Percentiles rank a stretch among this genome's conserved stretches.
Conservation (phyloP, 2,888 invertebrate species). For the Conistra vaccinii region DNA sequence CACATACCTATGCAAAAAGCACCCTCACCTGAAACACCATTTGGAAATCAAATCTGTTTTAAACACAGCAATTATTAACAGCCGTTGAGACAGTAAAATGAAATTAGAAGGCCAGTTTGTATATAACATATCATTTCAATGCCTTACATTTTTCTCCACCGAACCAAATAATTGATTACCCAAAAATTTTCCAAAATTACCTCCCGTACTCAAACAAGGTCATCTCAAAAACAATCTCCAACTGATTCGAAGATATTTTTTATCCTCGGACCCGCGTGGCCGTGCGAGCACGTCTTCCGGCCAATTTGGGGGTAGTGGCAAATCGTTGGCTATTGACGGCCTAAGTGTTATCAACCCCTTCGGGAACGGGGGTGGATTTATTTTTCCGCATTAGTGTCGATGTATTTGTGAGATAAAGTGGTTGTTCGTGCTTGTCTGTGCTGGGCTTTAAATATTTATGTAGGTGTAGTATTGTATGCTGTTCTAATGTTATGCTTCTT, state of each 20-base stretch:
- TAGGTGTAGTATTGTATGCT: not conserved
- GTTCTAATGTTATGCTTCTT: too few relatives aligned
- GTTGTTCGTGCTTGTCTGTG: conserved; percentile 38
- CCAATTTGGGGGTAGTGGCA: conserved; percentile 67
- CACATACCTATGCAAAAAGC: not conserved
- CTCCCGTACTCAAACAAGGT: conserved; percentile 20
- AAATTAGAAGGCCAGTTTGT: not conserved
- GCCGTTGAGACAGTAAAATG: not conserved
- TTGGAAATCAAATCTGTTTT: not conserved
- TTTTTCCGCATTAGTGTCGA: conserved; percentile 63
- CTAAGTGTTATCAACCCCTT: conserved; percentile 69
- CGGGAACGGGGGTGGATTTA: conserved; percentile 66
- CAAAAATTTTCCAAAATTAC: conserved; percentile 14
- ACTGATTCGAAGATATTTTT: conserved; percentile 63
- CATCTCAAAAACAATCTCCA: conserved; percentile 58
- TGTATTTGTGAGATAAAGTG: conserved; percentile 61
- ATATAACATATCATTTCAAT: not conserved
- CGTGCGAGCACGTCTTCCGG: conserved; percentile 54
- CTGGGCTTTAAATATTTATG: conserved; percentile 16
- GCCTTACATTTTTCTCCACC: not conserved
- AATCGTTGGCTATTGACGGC: conserved; percentile 68
- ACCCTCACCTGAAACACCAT: not conserved
- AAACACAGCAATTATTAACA: not conserved
- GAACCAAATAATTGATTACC: conserved; percentile 14
- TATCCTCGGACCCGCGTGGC: conserved; percentile 38